Evolutionary conservation across 2,888 invertebrate genomes (phyloP), one percentile per base, ranked within the genome.

Genomic region (Clunio marinus): DNA sequence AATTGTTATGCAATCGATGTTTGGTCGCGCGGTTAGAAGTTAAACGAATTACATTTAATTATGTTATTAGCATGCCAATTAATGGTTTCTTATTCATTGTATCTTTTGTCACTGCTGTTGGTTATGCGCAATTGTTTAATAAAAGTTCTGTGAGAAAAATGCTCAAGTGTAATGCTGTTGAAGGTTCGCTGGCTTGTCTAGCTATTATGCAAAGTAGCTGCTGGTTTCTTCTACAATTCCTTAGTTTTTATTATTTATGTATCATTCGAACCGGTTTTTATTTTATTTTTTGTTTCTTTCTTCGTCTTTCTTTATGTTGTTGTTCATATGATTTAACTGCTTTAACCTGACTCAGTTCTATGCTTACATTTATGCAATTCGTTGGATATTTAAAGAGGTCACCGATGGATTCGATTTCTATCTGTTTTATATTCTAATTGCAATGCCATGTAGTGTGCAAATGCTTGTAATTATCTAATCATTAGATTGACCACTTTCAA

Each of bases 211-310:
- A 51, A 51, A 51, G 51, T 51, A 2, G 51, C 5, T 17, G 51
- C 17, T 17, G 20, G 51, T 51, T 22, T 41, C 41, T 51, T 51
- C 51, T 17, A 7, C 32, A 7, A 32, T 32, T 32, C 32, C 4
- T 32, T 32, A 20, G 51, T 22, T 51, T 32, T 51, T 51, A 20
- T 51, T 20, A 17, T 51, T 51, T 51, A 32, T 32, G 51, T 51
- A 17, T 17, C 51, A 51, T 22, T 51, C 17, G 17, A 51, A 51
- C 51, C 51, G 51, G 51, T 51, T 51, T 51, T 20, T 8, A 51
- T 41, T 10, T n/a, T 2, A 41, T 3, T n/a, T 41, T 5, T 32
- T 3, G n/a, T 41, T 15, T 41, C 41, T 41, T 15, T 10, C 41
- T 2, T 15, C 7, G 41, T 5, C 41, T 41, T n/a, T 41, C 41